These are phyloP conservation scores for Lepidonotus clava DNA, from an alignment of 2,888 invertebrate species.

Conservation along the genomic window DNA sequence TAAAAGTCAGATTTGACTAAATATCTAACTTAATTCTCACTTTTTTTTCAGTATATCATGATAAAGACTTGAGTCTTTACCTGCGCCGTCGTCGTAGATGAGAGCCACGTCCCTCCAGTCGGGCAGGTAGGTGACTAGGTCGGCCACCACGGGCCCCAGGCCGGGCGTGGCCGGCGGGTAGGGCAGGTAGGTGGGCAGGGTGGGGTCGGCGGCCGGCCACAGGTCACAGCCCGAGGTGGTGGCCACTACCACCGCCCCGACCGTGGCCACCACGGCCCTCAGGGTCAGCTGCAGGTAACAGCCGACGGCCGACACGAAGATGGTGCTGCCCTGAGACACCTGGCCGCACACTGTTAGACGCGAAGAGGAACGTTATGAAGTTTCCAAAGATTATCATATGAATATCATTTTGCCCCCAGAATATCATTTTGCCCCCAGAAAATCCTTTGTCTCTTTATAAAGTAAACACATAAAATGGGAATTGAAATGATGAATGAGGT, in stretches of 20 bases:
- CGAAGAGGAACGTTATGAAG: background rate
- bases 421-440: background rate
- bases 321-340: background rate
- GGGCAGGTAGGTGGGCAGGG: background rate
- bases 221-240: background rate
- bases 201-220: background rate
- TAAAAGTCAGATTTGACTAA: no score
- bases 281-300: background rate
- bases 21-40: no score
- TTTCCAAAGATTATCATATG: background rate
- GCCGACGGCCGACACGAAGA: slow-evolving; percentile 18
- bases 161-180: background rate
- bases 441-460: background rate
- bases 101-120: slow-evolving; percentile 27
- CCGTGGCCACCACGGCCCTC: background rate
- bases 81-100: slow-evolving; percentile 7
- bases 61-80: background rate
- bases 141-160: slow-evolving; percentile 11
- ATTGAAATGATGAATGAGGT: no score
- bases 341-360: background rate
- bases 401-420: background rate
- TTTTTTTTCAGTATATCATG: no score
- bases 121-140: background rate
- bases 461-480: background rate
- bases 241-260: background rate